Evolutionary conservation across 2,888 invertebrate species (phyloP), one percentile per base, ranked within the genome.

Genomic region (Pristionchus fissidentatus): DNA sequence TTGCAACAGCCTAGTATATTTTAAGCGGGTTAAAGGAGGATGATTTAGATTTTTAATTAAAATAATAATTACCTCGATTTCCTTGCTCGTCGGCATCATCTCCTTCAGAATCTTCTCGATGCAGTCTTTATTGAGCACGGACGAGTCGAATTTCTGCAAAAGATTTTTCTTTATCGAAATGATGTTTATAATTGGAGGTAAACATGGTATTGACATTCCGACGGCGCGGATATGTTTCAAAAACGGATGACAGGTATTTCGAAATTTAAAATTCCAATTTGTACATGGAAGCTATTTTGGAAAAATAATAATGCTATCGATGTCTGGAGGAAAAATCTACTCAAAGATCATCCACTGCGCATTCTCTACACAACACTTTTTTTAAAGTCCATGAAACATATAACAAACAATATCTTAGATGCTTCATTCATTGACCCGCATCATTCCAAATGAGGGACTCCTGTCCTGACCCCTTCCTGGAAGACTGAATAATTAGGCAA

Each of bases 71-170:
- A 85, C 82, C 78, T 89, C 89, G 57, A 90, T 98, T 92, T 97
- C 98, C 92, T 97, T 97, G 19, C 86, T 52, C 2, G 97, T 96
- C 41, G 99, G 99, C 92, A 99, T 94, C 98, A 99, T 98, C 19
- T 93, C 93, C n/a, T 96, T 96, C 85, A 99, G 93, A 83, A 99
- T 94, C 94, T 99, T 99, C 94, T 95, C 93, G 62, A 93, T 92
- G 84, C 87, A 88, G 46, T 99, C 99, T 89, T 97, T 95, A 89
- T 97, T 99, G 93, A 99, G 96, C 75, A 99, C 97, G 0, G 97
- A 96, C 1, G 96, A 96, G 93, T 99, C 99, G 97, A 99, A 99
- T 94, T 99, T 99, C 93, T 99, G 94, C n/a, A 87, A 97, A 97
- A 38, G 32, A 57, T 55, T 38, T 26, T 22, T 46, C 32, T n/a